Evolutionary conservation across 2,113 vertebrate genomes (phyloP).

Genomic region (Microcebus tavaratra): DNA sequence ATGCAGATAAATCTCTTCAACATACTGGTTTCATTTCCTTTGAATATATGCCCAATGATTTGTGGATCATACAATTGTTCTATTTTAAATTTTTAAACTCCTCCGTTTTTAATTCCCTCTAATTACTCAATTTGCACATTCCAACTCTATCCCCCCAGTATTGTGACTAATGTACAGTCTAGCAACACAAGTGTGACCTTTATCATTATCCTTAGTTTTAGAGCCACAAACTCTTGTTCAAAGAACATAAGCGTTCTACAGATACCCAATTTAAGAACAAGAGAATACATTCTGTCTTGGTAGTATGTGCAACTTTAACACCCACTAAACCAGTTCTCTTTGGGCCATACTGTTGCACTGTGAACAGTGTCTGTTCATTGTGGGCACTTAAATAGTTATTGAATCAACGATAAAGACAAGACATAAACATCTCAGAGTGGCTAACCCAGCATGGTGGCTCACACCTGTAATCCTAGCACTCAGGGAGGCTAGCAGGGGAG

Average conservation of each 20-base stretch:
- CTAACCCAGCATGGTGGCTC: too few species aligned
- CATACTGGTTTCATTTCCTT: not conserved
- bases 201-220: not conserved
- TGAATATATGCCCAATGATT: not conserved
- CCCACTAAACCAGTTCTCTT: not conserved
- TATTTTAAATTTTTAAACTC: not conserved
- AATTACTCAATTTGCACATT: not conserved
- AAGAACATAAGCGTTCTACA: not conserved
- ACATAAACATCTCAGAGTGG: not conserved
- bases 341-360: not conserved
- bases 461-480: too few species aligned
- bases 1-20: not conserved
- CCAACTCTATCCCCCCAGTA: not conserved
- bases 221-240: not conserved
- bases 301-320: not conserved
- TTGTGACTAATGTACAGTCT: not conserved
- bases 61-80: not conserved
- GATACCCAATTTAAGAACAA: not conserved
- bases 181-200: not conserved
- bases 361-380: not conserved
- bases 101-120: not conserved
- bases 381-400: not conserved
- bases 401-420: not conserved
- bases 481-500: too few species aligned
- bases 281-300: not conserved